Percentiles rank a stretch among this genome's conserved stretches.
Evolutionary conservation across 2,113 vertebrate genomes (phyloP).

Genomic region (Strix aluco): DNA sequence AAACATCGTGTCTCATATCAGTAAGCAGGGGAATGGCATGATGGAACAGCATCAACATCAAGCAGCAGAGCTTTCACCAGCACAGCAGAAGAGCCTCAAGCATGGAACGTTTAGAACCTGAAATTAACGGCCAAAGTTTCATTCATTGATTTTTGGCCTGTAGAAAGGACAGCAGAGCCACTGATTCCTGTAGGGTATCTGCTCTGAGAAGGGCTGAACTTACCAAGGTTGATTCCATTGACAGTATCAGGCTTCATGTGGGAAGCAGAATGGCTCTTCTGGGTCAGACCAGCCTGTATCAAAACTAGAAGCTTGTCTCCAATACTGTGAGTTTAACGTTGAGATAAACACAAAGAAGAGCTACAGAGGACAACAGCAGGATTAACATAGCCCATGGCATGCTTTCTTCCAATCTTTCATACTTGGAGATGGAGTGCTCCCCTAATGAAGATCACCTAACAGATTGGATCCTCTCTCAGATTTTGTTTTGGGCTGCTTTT

Average conservation of each 20-base stretch:
- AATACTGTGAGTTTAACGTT: neutral
- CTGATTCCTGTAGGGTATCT: neutral
- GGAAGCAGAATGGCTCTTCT: neutral
- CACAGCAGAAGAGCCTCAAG: neutral
- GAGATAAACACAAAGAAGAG: neutral
- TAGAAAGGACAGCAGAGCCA: neutral
- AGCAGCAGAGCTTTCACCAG: neutral
- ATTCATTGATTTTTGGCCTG: neutral
- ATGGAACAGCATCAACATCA: neutral
- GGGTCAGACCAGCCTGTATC: neutral
- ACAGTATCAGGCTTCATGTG: neutral
- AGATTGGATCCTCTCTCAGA: neutral
- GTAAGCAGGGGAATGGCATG: neutral
- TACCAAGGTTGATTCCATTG: neutral
- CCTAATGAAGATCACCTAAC: neutral
- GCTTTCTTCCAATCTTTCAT: neutral
- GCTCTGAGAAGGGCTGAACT: neutral
- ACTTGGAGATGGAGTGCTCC: neutral
- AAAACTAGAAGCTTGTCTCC: neutral
- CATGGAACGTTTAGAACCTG: neutral
- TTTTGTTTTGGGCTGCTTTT: neutral
- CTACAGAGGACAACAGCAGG: neutral
- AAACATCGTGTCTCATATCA: neutral
- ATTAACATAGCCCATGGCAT: neutral
- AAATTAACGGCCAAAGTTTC: neutral